phyloP scores from a whole-genome alignment of 2,888 invertebrate species.

The Crocallis elinguaria region DNA sequence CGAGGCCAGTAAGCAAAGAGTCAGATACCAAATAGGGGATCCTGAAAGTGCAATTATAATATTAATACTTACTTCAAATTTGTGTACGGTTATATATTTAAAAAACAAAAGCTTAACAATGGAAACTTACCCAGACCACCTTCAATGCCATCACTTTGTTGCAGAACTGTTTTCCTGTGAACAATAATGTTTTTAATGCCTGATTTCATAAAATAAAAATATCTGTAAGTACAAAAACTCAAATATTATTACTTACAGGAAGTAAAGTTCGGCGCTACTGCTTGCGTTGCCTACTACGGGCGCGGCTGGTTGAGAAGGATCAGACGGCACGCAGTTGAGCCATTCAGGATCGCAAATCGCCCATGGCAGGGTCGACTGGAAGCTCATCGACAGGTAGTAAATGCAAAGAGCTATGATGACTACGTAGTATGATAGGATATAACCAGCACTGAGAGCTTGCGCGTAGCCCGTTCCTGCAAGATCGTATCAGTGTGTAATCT shows the following conservation, averaged over 20 bases:
- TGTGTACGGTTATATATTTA: neutral
- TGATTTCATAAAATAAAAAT: neutral
- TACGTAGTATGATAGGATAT: conserved; percentile 91
- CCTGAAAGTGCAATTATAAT: conserved; percentile 55
- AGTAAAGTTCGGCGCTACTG: conserved; percentile 86
- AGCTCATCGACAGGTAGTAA: conserved; percentile 90
- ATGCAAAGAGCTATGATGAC: conserved; percentile 89
- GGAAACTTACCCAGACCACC: conserved; percentile 67
- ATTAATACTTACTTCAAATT: neutral
- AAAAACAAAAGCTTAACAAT: neutral
- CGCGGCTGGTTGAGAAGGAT: conserved; percentile 31
- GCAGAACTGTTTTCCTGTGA: conserved; percentile 68
- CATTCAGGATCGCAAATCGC: conserved; percentile 86
- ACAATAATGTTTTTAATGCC: neutral
- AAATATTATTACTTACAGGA: conserved; percentile 80
- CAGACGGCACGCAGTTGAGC: conserved; percentile 74
- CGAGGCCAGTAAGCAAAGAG: conserved; percentile 86
- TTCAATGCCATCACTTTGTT: conserved; percentile 67
- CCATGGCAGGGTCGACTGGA: conserved; percentile 89
- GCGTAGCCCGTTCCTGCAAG: conserved; percentile 88
- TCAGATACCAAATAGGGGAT: conserved; percentile 88
- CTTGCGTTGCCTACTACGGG: conserved; percentile 43
- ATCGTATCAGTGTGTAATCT: neutral
- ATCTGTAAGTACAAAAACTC: neutral
- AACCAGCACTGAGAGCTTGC: conserved; percentile 85